Evolutionary conservation across 2,888 invertebrate genomes (phyloP).

Genomic region (Chloroclysta siterata): DNA sequence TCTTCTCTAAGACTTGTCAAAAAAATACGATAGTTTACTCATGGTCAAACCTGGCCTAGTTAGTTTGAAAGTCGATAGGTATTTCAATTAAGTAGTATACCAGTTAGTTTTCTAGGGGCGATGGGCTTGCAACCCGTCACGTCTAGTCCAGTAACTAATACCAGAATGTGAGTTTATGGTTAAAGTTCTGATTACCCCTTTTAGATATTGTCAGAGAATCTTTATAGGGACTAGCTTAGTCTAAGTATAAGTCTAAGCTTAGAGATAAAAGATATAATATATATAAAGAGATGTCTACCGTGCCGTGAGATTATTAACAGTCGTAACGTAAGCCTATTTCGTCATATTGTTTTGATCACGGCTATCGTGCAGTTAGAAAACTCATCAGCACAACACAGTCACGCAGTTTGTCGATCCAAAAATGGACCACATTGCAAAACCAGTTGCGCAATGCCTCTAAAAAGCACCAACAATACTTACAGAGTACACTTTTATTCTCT

Average conservation of each 20-base stretch:
- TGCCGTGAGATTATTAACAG: neutral
- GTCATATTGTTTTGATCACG: neutral
- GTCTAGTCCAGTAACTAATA: neutral
- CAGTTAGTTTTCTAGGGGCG: too few species aligned
- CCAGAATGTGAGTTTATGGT: neutral
- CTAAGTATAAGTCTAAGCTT: too few species aligned
- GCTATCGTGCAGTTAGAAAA: neutral
- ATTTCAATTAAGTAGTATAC: too few species aligned
- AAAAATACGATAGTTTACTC: too few species aligned
- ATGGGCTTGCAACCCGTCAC: too few species aligned
- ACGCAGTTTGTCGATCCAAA: neutral
- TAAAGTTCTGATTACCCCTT: neutral
- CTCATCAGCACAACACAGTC: neutral
- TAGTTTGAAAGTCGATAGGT: too few species aligned
- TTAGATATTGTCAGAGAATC: too few species aligned
- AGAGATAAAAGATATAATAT: too few species aligned
- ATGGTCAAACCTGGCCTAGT: too few species aligned
- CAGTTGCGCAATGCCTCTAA: conserved; percentile 6
- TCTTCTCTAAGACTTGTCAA: too few species aligned
- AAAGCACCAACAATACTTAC: conserved; percentile 61
- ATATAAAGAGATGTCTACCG: too few species aligned
- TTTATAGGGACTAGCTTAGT: too few species aligned
- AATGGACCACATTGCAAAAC: conserved; percentile 11
- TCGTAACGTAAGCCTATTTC: neutral
- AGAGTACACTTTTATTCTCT: conserved; percentile 80